Evolutionary conservation across 2,797 vertebrate species (phyloP).

Genomic region (Bucorvus abyssinicus): DNA sequence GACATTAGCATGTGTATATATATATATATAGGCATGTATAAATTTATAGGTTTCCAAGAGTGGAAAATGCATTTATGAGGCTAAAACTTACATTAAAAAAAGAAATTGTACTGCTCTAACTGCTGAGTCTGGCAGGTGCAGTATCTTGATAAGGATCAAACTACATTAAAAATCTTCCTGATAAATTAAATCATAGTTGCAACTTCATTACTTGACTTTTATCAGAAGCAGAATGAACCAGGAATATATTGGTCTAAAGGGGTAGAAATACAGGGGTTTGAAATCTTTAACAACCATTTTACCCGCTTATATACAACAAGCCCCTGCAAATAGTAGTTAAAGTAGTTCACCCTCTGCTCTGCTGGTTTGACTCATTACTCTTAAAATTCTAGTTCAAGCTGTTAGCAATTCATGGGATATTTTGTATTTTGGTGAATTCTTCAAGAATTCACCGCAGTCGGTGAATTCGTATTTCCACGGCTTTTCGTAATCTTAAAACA

Average conservation of each 20-base stretch:
- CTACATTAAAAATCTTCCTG: background rate
- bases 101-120: background rate
- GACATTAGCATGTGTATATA: background rate
- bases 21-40: background rate
- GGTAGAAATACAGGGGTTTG: background rate
- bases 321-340: background rate
- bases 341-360: background rate
- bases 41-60: background rate
- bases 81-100: background rate
- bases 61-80: background rate
- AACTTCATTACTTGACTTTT: background rate
- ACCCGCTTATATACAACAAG: background rate
- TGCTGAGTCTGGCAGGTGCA: background rate
- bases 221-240: background rate
- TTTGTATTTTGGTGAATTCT: background rate
- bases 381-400: background rate
- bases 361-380: background rate
- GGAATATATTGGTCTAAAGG: background rate
- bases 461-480: background rate
- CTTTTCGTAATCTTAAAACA: background rate
- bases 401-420: background rate
- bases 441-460: background rate
- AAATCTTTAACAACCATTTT: background rate
- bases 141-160: background rate
- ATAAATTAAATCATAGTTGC: background rate